phyloP scores from a whole-genome alignment of 2,888 invertebrate genomes.

The Zaprionus obscuricornis region DNA sequence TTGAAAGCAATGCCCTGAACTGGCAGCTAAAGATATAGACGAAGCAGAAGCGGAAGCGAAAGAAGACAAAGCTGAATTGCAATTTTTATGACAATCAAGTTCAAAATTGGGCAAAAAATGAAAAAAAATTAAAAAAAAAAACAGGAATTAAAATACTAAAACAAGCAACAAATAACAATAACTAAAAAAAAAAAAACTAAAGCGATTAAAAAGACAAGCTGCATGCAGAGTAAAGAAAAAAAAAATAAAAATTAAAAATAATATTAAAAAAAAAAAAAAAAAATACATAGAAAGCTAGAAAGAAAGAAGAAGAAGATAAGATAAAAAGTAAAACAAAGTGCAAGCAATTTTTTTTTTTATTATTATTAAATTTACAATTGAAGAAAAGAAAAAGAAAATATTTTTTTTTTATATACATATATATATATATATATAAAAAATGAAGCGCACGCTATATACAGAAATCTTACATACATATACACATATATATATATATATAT shows the following conservation, averaged over 20 bases:
- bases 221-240: too few relatives aligned
- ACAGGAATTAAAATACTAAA: conserved; percentile 26
- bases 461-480: conserved; percentile 32
- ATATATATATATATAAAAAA: conserved; percentile 31
- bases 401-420: conserved; percentile 36
- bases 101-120: conserved; percentile 10
- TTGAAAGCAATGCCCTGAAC: too few relatives aligned
- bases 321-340: conserved; percentile 16
- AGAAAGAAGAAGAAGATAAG: too few relatives aligned
- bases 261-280: conserved; percentile 5
- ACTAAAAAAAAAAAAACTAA: conserved; percentile 3
- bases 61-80: too few relatives aligned
- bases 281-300: too few relatives aligned
- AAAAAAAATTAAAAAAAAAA: conserved; percentile 7
- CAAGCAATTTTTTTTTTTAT: conserved; percentile 23
- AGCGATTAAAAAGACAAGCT: too few relatives aligned
- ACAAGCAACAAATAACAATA: conserved; percentile 19
- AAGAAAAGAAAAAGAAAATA: conserved; percentile 21
- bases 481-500: conserved; percentile 29
- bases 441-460: too few relatives aligned
- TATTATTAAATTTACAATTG: conserved; percentile 1
- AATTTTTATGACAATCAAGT: conserved; percentile 53
- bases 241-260: conserved; percentile 9
- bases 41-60: too few relatives aligned
- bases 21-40: too few relatives aligned